These are phyloP conservation scores for Amazonetta brasiliensis DNA, from an alignment of 2,797 vertebrate species.

Conservation along the genomic window DNA sequence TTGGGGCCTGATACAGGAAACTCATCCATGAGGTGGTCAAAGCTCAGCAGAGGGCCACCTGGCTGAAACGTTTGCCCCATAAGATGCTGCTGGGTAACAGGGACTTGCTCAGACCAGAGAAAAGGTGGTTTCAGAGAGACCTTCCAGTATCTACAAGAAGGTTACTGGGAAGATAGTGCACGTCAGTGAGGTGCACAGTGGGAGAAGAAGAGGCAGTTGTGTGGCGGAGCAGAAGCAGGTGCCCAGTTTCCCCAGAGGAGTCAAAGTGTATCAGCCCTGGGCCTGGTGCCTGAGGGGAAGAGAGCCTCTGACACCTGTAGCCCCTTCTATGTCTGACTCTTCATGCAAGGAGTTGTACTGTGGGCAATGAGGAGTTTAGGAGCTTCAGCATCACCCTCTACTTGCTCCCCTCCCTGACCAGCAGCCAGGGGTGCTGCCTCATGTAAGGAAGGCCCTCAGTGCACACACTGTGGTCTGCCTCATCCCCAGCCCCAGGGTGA, in stretches of 20 bases:
- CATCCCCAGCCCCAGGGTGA: background rate
- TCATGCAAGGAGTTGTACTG: background rate
- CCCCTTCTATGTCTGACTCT: background rate
- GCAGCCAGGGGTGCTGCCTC: background rate
- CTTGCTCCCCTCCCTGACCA: background rate
- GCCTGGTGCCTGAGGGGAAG: background rate
- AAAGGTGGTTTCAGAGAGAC: background rate
- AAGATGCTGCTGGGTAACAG: background rate
- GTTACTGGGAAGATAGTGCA: background rate
- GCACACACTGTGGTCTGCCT: background rate
- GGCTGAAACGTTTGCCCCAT: background rate
- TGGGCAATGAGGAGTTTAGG: background rate
- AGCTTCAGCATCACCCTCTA: background rate
- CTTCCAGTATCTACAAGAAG: background rate
- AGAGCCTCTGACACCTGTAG: background rate
- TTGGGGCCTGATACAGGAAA: background rate
- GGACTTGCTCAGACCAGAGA: background rate
- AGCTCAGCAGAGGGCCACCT: background rate
- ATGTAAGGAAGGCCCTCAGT: background rate
- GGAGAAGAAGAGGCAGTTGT: background rate
- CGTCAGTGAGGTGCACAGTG: background rate
- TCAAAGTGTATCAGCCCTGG: background rate
- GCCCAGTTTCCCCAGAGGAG: background rate
- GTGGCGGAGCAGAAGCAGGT: background rate
- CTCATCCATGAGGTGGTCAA: background rate